Percentiles rank a stretch among this genome's conserved stretches.
Conservation (phyloP, 2,113 vertebrate species). For the Tursiops truncatus region DNA sequence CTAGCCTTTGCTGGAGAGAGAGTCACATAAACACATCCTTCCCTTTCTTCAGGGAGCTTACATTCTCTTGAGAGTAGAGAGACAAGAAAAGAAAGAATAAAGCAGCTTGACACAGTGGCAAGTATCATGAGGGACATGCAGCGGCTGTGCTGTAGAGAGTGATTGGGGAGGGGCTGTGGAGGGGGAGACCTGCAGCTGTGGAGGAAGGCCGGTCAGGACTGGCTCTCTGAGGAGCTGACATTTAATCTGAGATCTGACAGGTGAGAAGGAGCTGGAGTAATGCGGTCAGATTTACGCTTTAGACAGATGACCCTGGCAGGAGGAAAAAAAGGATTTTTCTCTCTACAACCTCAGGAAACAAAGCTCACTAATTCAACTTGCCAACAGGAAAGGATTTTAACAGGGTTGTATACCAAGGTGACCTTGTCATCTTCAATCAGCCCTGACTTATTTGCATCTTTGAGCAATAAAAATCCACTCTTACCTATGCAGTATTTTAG, state of each 20-base stretch:
- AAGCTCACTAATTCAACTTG: slow-evolving; percentile 13
- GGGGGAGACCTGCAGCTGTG: background rate
- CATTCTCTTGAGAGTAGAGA: background rate
- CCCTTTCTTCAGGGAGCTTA: background rate
- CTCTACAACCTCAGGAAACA: background rate
- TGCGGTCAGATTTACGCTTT: slow-evolving; percentile 1
- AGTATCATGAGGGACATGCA: background rate
- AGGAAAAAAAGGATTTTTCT: background rate
- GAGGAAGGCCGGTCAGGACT: background rate
- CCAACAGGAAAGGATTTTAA: background rate
- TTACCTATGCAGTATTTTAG: background rate
- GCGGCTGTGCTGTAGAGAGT: too few species aligned
- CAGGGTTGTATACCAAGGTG: background rate
- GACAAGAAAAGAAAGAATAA: background rate
- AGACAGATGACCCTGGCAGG: slow-evolving; percentile 21
- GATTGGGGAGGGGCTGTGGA: background rate
- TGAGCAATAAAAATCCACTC: background rate
- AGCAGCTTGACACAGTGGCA: too few species aligned
- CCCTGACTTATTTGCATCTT: background rate
- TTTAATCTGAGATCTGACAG: background rate
- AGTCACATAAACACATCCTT: too few species aligned
- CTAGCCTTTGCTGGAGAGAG: background rate
- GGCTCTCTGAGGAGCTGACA: background rate
- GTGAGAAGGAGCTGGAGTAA: background rate
- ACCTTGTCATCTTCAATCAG: background rate